Evolutionary conservation across 2,888 invertebrate species (phyloP).

Genomic region (Hemaris fuciformis): DNA sequence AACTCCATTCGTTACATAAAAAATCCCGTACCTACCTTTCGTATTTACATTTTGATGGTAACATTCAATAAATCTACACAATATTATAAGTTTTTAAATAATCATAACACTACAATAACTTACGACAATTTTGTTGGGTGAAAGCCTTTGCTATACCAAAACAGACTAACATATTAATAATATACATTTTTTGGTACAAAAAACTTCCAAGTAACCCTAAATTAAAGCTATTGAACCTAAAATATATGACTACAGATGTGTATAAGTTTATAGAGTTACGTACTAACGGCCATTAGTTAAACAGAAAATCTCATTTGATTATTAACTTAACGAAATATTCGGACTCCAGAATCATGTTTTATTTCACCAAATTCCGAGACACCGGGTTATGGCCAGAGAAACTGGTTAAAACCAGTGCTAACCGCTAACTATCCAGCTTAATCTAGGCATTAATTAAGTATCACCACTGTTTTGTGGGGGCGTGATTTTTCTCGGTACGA

Average conservation of each 20-base stretch:
- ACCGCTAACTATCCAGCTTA: conserved; percentile 31
- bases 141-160: conserved; percentile 73
- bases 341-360: conserved; percentile 13
- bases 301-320: conserved; percentile 20
- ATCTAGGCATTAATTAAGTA: conserved; percentile 32
- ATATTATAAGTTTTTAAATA: conserved; percentile 68
- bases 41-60: conserved; percentile 69
- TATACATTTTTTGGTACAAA: conserved; percentile 79
- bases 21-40: conserved; percentile 51
- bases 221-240: conserved; percentile 78
- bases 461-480: conserved; percentile 42
- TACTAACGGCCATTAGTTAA: conserved; percentile 31
- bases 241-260: conserved; percentile 72
- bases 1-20: conserved; percentile 51
- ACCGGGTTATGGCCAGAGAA: conserved; percentile 39
- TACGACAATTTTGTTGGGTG: conserved; percentile 69
- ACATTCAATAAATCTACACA: conserved; percentile 57
- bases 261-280: conserved; percentile 48
- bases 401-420: conserved; percentile 40
- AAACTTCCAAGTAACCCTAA: conserved; percentile 66
- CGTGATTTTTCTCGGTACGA: conserved; percentile 63
- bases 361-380: neutral
- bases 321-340: conserved; percentile 14
- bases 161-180: conserved; percentile 63
- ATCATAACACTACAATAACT: conserved; percentile 49